phyloP scores from a whole-genome alignment of 2,888 invertebrate genomes.

The Biston betularia region DNA sequence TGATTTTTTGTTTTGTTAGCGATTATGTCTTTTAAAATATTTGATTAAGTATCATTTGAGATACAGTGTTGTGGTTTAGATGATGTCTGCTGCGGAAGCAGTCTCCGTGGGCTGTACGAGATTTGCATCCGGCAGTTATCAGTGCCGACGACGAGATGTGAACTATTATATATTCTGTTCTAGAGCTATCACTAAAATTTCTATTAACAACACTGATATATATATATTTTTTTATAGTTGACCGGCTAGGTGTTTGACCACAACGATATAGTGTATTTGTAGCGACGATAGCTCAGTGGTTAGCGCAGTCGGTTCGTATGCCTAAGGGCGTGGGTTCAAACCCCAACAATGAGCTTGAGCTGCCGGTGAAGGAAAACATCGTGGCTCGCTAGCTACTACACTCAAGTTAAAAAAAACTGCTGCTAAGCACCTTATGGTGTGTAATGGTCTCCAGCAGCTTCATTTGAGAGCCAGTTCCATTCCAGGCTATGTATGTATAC shows the following conservation, averaged over 20 bases:
- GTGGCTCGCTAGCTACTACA: no score
- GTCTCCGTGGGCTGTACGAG: constrained; percentile 5
- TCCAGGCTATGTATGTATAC: no score
- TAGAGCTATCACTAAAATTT: background rate
- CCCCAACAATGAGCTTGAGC: no score
- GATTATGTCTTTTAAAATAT: constrained; percentile 31
- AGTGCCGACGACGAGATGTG: background rate
- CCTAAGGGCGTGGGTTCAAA: no score
- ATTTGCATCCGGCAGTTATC: constrained; percentile 3
- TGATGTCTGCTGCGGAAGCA: constrained; percentile 19
- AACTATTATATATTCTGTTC: background rate
- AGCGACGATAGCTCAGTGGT: no score
- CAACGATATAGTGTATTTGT: no score
- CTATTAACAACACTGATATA: background rate
- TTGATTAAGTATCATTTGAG: constrained; percentile 23
- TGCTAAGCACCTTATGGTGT: no score
- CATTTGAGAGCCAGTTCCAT: no score
- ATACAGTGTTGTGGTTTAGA: constrained; percentile 12
- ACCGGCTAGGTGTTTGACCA: background rate
- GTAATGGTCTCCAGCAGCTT: no score
- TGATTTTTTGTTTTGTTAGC: constrained; percentile 19
- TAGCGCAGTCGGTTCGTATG: no score
- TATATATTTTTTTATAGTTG: background rate
- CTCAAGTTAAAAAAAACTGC: no score
- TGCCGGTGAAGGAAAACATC: no score